Base-by-base conservation (phyloP, 1,140 invertebrate species). In the Brachionus calyciflorus region DNA sequence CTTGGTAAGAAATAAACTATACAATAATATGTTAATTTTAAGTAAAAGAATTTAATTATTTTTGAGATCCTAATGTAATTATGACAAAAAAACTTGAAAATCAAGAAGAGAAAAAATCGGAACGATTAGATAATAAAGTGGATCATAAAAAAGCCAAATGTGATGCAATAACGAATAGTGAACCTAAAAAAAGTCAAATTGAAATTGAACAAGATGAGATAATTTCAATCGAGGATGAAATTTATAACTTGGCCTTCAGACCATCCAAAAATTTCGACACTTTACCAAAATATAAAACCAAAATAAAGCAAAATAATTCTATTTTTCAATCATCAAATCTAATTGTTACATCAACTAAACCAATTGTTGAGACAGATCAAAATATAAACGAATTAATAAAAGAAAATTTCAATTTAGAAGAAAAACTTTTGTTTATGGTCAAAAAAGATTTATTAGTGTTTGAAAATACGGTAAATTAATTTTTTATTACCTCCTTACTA, bases 191-290 rank as follows among this genome's bases (percentile, higher is more conserved):
- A n/a, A 26, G 19, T n/a, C 6, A 44, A 44, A 44, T 44, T 65
- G 60, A 65, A 17, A 9, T 19, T 7, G 60, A 65, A 65, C 33
- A 46, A 26, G 40, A 65, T 26, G 60, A 65, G 19, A 44, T 65
- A 44, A 65, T 65, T 65, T 65, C 60, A 44, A 26, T 65, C 24
- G 60, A 65, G n/a, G 60, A 65, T 26, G 60, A 65, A 44, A 65
- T 65, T 26, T 65, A 44, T 24, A 65, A 65, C 41, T 65, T 65
- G 3, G 60, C 60, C 19, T 65, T 65, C 19, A 65, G 24, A 44
- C 60, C 60, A 21, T 10, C 37, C n/a, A 65, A 21, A n/a, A 44
- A 7, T 24, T 46, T 26, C 44, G 30, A n/a, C 19, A 14, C 21
- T 40, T 63, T 30, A 37, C 0, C 19, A 37, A 63, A 40, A 63